Percentiles rank a stretch among this genome's conserved stretches.
phyloP scores from a whole-genome alignment of 1,140 invertebrate species.

The Apis florea region DNA sequence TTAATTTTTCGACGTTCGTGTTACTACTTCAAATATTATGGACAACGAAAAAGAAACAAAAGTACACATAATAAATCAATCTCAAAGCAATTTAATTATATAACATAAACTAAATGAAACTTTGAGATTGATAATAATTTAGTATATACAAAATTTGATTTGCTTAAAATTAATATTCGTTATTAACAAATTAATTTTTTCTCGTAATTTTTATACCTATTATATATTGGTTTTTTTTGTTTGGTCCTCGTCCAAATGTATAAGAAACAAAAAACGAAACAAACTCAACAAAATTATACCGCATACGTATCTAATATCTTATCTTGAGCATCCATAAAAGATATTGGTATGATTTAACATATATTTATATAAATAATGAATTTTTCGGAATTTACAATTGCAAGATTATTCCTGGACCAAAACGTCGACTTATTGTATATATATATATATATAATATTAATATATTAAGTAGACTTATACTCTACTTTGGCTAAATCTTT shows the following conservation, averaged over 20 bases:
- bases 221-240: conserved; percentile 39
- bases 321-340: conserved; percentile 61
- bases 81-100: conserved; percentile 54
- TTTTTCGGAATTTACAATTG: conserved; percentile 71
- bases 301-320: conserved; percentile 25
- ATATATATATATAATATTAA: conserved; percentile 56
- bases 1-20: conserved; percentile 30
- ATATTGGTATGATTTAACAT: conserved; percentile 56
- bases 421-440: conserved; percentile 66
- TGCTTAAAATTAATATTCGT: conserved; percentile 66
- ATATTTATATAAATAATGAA: conserved; percentile 58
- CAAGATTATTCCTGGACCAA: conserved; percentile 63
- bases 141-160: conserved; percentile 70
- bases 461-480: conserved; percentile 71
- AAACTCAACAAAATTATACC: conserved; percentile 46
- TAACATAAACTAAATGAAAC: conserved; percentile 30
- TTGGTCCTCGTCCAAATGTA: conserved; percentile 56
- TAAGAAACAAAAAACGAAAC: conserved; percentile 42
- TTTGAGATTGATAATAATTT: conserved; percentile 69
- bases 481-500: conserved; percentile 69
- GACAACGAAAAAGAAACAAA: conserved; percentile 56
- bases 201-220: not conserved
- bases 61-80: conserved; percentile 54
- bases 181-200: conserved; percentile 36
- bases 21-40: conserved; percentile 27